phyloP scores from a whole-genome alignment of 1,140 invertebrate species.

The Phortica variegata region DNA sequence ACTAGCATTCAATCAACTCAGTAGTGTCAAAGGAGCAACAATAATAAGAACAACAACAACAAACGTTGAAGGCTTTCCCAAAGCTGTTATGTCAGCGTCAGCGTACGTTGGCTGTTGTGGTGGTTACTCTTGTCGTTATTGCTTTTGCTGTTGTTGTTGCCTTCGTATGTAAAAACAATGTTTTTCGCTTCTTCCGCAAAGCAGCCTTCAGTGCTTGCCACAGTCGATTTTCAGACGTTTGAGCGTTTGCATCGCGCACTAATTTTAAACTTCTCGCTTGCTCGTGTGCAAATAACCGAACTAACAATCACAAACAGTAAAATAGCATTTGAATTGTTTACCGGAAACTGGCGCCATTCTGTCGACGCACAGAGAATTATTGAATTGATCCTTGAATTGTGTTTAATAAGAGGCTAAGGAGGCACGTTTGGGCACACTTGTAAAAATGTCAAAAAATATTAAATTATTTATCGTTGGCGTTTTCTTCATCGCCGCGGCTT shows the following conservation, averaged over 20 bases:
- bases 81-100: constrained; percentile 13
- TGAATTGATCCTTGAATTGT: too few species aligned
- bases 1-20: too few species aligned
- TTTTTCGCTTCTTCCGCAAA: neutral
- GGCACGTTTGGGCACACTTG: neutral
- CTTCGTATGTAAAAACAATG: too few species aligned
- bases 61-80: constrained; percentile 1
- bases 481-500: constrained; percentile 35
- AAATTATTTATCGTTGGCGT: constrained; percentile 35
- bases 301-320: constrained; percentile 21
- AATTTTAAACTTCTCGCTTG: constrained; percentile 11
- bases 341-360: constrained; percentile 29
- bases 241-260: constrained; percentile 44
- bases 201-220: constrained; percentile 32
- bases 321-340: neutral
- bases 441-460: constrained; percentile 29
- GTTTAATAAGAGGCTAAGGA: neutral
- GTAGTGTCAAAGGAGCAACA: too few species aligned
- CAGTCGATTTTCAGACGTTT: constrained; percentile 43
- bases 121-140: constrained; percentile 18
- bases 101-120: constrained; percentile 10
- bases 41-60: constrained; percentile 12
- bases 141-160: constrained; percentile 7
- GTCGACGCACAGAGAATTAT: too few species aligned
- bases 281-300: constrained; percentile 2